Percentiles rank a stretch among this genome's conserved stretches.
These are phyloP conservation scores for Euborellia annulipes DNA, from an alignment of 1,140 invertebrate species.

Conservation along the genomic window DNA sequence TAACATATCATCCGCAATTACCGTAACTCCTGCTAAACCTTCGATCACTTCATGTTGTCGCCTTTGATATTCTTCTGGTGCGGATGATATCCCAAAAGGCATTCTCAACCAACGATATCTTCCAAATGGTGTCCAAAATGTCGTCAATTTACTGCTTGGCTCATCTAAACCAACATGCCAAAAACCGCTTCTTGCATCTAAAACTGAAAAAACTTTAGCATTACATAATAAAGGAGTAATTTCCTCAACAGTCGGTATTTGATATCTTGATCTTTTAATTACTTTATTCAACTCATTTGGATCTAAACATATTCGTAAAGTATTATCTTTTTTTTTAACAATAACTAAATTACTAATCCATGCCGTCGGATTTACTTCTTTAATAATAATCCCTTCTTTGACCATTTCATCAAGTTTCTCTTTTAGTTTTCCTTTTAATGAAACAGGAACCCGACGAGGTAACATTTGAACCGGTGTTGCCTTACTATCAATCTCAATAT, in stretches of 20 bases:
- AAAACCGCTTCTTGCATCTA: conserved; percentile 20
- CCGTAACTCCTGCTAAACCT: conserved; percentile 19
- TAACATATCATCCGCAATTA: conserved; percentile 26
- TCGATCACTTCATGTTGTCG: conserved; percentile 15
- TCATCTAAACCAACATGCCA: conserved; percentile 27
- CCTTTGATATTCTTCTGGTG: conserved; percentile 20
- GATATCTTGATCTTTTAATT: conserved; percentile 26
- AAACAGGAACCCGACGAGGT: conserved; percentile 14
- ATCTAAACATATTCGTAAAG: conserved; percentile 26
- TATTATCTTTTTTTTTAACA: conserved; percentile 23
- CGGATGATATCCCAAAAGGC: conserved; percentile 26
- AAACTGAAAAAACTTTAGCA: conserved; percentile 16
- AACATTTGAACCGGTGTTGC: too few species aligned
- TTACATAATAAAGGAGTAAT: conserved; percentile 22
- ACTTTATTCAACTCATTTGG: conserved; percentile 21
- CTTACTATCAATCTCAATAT: too few species aligned
- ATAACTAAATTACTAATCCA: conserved; percentile 27
- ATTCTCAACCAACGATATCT: conserved; percentile 24
- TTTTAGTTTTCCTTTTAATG: conserved; percentile 17
- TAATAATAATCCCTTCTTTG: conserved; percentile 15
- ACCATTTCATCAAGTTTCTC: conserved; percentile 18
- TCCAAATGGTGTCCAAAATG: conserved; percentile 30
- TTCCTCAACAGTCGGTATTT: conserved; percentile 27
- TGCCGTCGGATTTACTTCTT: conserved; percentile 19
- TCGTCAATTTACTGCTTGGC: conserved; percentile 24